phyloP scores from a whole-genome alignment of 2,113 vertebrate genomes.

The pig (Sus scrofa) region T2T-Sscrofa CM000830.6:37509501-37510000 shows the following conservation, averaged over 20 bases:
- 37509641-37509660: background rate
- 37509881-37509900: background rate
- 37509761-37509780: background rate
- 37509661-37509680: constrained; percentile 38
- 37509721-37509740: background rate
- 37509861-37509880: background rate
- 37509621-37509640: constrained; percentile 51
- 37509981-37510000: background rate
- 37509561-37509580: constrained; percentile 36
- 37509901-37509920: background rate
- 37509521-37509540: constrained; percentile 31
- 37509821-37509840: background rate
- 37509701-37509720: constrained; percentile 18
- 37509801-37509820: background rate
- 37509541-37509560: background rate
- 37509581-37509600: background rate
- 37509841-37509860: background rate
- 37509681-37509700: constrained; percentile 20
- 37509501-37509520: background rate
- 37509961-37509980: background rate
- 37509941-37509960: background rate
- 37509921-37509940: background rate
- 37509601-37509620: constrained; percentile 39
- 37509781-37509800: background rate
- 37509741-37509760: background rate